Base-by-base conservation (phyloP, 2,113 vertebrate species). In the Peromyscus maniculatus region DNA sequence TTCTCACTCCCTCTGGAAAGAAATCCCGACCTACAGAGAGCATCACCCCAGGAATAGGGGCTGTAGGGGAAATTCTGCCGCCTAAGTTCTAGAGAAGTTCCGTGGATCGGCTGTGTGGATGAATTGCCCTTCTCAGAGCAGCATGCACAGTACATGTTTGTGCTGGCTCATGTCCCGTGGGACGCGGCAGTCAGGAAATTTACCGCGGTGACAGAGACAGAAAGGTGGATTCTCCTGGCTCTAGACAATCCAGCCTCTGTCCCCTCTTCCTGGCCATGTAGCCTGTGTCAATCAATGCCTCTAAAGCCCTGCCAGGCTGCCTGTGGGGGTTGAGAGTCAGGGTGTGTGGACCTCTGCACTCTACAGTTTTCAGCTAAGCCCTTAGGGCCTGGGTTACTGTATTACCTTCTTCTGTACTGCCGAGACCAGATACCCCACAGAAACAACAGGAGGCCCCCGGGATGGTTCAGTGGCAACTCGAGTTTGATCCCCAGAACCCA, bases 201-300 rank as follows among this genome's bases (percentile, higher is more conserved):
- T 46, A 33, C 31, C 15, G 4, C 6, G 49, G 7, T 57, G 57
- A 64, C 39, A n/a, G 69, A 92, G 93, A 88, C 67, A 93, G 72
- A 83, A 83, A 74, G 28, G 46, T 66, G 26, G 24, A 62, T 78
- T 96, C 43, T 96, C 96, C 74, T 7, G 17, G 67, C 57, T 87
- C 59, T 86, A 75, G 82, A 92, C 75, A 94, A 26, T 75, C 64
- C 4, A 59, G 82, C 49, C 36, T 96, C 82, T 96, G 67, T 94
- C 71, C 94, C 64, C 16, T 78, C 55, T 83, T 89, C 55, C 67
- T 77, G 46, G 83, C 46, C 46, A 62, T 49, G n/a, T 0, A 21
- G n/a, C 31, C 77, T 4, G 4, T 46, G 17, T 28, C 0, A 0
- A 22, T 28, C 0, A 0, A 28, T 59, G 22, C n/a, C 22, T 67